Evolutionary conservation across 2,888 invertebrate species (phyloP).

Genomic region (Lagria hirta): DNA sequence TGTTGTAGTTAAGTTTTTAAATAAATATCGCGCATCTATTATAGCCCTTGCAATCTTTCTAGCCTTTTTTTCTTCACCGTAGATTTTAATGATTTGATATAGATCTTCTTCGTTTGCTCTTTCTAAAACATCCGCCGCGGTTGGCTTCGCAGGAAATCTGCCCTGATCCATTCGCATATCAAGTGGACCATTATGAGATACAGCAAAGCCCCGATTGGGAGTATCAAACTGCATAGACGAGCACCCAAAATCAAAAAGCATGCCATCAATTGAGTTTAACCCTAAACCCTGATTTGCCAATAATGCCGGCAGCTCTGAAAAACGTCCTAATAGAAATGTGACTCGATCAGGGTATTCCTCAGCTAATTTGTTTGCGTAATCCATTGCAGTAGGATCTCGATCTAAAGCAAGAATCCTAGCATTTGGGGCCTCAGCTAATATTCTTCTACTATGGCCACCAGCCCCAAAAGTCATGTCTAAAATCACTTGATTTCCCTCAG

Average conservation of each 20-base stretch:
- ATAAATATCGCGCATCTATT: slow-evolving; percentile 71
- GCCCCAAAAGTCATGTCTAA: slow-evolving; percentile 97
- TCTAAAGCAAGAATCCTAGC: slow-evolving; percentile 80
- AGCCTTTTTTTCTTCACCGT: slow-evolving; percentile 89
- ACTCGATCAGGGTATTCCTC: slow-evolving; percentile 70
- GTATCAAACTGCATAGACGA: slow-evolving; percentile 94
- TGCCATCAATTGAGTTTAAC: slow-evolving; percentile 75
- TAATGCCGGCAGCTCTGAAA: slow-evolving; percentile 79
- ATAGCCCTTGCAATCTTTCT: slow-evolving; percentile 85
- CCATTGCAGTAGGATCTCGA: slow-evolving; percentile 80
- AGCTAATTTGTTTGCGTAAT: slow-evolving; percentile 67
- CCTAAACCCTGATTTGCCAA: slow-evolving; percentile 62
- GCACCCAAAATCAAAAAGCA: slow-evolving; percentile 91
- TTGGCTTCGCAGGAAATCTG: slow-evolving; percentile 69
- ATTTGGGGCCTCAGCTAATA: slow-evolving; percentile 67
- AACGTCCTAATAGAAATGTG: slow-evolving; percentile 80
- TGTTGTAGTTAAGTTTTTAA: slow-evolving; percentile 73
- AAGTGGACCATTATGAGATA: slow-evolving; percentile 81
- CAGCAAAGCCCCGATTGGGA: slow-evolving; percentile 80
- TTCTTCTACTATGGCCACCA: slow-evolving; percentile 81
- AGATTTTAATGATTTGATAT: slow-evolving; percentile 80
- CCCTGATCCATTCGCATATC: slow-evolving; percentile 95
- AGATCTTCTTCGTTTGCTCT: slow-evolving; percentile 77
- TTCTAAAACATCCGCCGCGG: slow-evolving; percentile 85
- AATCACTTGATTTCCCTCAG: slow-evolving; percentile 64